Evolutionary conservation across 2,113 vertebrate genomes (phyloP).

Genomic region (Steatornis caripensis): DNA sequence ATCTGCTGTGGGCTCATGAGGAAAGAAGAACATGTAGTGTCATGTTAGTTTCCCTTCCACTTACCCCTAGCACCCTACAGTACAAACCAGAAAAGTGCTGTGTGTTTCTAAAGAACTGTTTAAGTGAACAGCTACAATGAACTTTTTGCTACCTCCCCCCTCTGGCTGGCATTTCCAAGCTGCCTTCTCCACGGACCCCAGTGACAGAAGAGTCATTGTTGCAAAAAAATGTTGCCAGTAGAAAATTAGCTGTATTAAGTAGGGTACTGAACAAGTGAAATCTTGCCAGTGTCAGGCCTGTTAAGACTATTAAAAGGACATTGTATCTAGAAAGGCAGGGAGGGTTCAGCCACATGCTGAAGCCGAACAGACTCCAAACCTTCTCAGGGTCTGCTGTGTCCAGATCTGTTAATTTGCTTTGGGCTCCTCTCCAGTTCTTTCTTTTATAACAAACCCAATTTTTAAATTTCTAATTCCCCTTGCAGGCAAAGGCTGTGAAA

Average conservation of each 20-base stretch:
- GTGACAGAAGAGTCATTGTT: constrained; percentile 61
- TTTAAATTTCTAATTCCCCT: neutral
- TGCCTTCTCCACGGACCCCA: constrained; percentile 13
- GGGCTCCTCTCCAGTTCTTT: constrained; percentile 39
- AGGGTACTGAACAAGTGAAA: constrained; percentile 38
- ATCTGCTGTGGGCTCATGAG: neutral
- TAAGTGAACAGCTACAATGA: neutral
- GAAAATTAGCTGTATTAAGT: constrained; percentile 65
- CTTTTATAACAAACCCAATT: neutral
- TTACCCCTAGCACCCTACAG: neutral
- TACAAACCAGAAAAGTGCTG: neutral
- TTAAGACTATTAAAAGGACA: constrained; percentile 50
- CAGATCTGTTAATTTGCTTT: constrained; percentile 50
- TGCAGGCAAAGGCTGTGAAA: neutral
- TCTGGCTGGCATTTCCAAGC: constrained; percentile 42
- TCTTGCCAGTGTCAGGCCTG: constrained; percentile 44
- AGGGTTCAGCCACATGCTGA: constrained; percentile 28
- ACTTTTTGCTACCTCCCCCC: neutral
- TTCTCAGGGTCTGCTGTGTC: neutral
- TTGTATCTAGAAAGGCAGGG: constrained; percentile 18
- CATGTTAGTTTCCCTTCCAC: neutral
- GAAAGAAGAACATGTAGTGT: neutral
- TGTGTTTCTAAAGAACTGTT: neutral
- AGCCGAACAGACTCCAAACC: neutral
- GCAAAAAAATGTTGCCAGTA: constrained; percentile 58